phyloP scores from a whole-genome alignment of 2,797 vertebrate genomes.

The Sparus aurata region DNA sequence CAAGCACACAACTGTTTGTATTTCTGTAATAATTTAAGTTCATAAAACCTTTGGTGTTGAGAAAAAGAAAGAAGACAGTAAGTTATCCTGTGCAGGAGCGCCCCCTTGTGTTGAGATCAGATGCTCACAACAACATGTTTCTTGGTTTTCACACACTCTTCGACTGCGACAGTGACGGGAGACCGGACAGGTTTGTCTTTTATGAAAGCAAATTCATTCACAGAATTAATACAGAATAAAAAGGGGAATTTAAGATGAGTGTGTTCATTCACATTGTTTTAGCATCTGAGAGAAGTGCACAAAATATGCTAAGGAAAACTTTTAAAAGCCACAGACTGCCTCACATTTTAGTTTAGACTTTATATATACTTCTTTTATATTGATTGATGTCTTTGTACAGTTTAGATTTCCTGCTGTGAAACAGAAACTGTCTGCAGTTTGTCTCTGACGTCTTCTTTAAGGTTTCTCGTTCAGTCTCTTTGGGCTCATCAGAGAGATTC shows the following conservation, averaged over 20 bases:
- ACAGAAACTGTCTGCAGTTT: background rate
- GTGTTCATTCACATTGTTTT: background rate
- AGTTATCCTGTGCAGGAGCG: constrained; percentile 32
- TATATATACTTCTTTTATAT: too few relatives aligned
- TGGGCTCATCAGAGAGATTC: background rate
- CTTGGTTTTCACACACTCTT: background rate
- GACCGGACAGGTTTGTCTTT: too few relatives aligned
- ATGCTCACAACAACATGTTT: constrained; percentile 12
- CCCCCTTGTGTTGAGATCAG: constrained; percentile 58
- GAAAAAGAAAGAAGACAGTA: background rate
- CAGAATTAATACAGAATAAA: too few relatives aligned
- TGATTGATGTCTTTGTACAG: background rate
- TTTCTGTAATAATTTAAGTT: background rate
- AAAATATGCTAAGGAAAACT: background rate
- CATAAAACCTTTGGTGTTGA: background rate
- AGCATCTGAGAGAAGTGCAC: background rate
- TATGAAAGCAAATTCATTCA: too few relatives aligned
- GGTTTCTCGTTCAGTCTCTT: background rate
- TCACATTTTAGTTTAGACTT: background rate
- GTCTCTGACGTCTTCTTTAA: background rate
- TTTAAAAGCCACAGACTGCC: background rate
- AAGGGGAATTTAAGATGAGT: too few relatives aligned
- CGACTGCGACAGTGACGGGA: too few relatives aligned
- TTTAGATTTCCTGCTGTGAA: background rate
- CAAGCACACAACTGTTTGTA: background rate